Conservation (phyloP, 2,797 vertebrate genomes). For the Dicrostonyx torquatus region DNA sequence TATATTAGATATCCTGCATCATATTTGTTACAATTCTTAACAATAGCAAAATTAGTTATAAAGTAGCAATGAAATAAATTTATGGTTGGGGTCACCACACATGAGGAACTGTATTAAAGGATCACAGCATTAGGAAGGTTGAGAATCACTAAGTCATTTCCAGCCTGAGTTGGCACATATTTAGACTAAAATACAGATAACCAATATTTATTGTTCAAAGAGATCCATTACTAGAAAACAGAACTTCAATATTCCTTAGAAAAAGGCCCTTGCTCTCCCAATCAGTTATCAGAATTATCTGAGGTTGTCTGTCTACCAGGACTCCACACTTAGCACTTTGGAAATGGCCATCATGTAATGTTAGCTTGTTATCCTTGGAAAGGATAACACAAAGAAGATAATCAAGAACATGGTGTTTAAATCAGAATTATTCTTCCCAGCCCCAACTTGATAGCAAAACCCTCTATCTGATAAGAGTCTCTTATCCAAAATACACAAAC, state of each 20-base stretch:
- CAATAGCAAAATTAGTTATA: not conserved
- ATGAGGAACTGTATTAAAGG: not conserved
- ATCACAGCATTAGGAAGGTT: not conserved
- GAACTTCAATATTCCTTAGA: not conserved
- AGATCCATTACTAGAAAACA: not conserved
- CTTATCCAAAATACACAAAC: not conserved
- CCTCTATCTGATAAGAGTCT: not conserved
- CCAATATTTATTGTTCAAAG: not conserved
- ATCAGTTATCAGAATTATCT: not conserved
- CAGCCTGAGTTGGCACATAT: not conserved
- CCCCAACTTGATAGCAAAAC: slow-evolving; percentile 5
- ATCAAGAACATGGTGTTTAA: not conserved
- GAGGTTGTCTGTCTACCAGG: not conserved
- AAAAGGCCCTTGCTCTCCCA: not conserved
- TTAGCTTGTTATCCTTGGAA: not conserved
- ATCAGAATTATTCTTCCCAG: not conserved
- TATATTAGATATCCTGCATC: not conserved
- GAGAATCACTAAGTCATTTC: not conserved
- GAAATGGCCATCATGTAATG: not conserved
- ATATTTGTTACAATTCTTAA: not conserved
- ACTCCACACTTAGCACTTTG: not conserved
- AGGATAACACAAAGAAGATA: not conserved
- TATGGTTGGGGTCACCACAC: not conserved
- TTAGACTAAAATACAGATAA: slow-evolving; percentile 23
- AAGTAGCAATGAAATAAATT: not conserved